Base-by-base conservation (phyloP, 1,140 invertebrate genomes). In the Grapholita molesta region DNA sequence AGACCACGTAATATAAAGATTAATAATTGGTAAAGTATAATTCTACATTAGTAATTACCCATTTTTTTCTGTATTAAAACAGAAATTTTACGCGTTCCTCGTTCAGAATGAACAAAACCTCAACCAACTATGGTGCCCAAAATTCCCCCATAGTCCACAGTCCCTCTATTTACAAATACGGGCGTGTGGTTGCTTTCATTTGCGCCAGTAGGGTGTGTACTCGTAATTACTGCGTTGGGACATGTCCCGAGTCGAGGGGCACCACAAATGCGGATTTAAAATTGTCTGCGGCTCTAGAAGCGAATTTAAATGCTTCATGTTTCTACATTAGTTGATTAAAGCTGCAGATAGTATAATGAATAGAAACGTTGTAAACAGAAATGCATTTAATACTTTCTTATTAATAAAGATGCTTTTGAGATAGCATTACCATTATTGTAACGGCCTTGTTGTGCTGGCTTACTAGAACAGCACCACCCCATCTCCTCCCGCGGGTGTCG, bases 151-250 rank as follows among this genome's bases (percentile, higher is more conserved):
- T 28, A 61, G 55, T 11, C 55, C 4, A 24, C 55, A n/a, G 11
- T 38, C 64, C 78, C 81, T 82, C 71, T 88, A 87, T 89, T 88
- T 90, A 84, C 82, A 86, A 86, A 88, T 85, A 79, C 79, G 81
- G 79, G 81, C 84, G 84, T 78, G 73, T 83, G 85, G 70, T 89
- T 83, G 82, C 87, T 86, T 82, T 82, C 86, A 87, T 88, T 90
- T 87, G 83, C 83, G 78, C 76, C 73, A 75, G 79, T 79, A 85
- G 82, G 83, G 82, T 86, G 86, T 86, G 79, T 78, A 83, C 74
- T 74, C 84, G 85, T 90, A 90, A 90, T 90, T 88, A 88, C 84
- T 77, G 80, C 79, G 76, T 79, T 74, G 79, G 83, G 83, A 85
- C 83, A 82, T 71, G 79, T 84, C 81, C 80, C 76, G 77, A 79